These are phyloP conservation scores for Dendrocincla tyrannina DNA, from an alignment of 2,797 vertebrate genomes.

Conservation along the genomic window DNA sequence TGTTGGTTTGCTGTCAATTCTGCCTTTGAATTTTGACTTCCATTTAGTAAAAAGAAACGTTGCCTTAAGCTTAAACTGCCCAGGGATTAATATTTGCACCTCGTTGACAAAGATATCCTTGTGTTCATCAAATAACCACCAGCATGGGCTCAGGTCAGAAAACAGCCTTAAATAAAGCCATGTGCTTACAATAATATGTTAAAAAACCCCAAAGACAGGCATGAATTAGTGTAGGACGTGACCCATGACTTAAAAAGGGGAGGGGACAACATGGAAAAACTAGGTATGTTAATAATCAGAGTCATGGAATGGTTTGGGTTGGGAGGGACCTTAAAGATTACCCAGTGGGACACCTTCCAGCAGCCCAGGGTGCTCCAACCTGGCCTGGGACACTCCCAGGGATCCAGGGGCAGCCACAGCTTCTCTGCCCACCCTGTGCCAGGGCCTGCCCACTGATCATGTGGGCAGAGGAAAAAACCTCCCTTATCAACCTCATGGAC, in stretches of 20 bases:
- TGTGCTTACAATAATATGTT: background rate
- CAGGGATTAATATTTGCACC: background rate
- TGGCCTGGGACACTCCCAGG: background rate
- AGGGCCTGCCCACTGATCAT: background rate
- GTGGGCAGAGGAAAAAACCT: background rate
- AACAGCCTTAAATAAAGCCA: background rate
- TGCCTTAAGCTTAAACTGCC: background rate
- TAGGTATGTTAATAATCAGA: background rate
- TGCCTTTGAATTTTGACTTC: background rate
- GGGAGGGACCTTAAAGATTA: background rate
- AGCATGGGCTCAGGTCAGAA: background rate
- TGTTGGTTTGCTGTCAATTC: background rate
- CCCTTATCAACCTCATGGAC: background rate
- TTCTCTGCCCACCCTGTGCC: too few relatives aligned
- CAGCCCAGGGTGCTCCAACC: fast-evolving
- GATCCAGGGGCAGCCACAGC: background rate
- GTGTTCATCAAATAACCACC: background rate
- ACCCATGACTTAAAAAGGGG: background rate
- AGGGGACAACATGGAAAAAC: background rate
- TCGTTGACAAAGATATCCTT: background rate
- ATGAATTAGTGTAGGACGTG: background rate
- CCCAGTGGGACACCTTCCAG: background rate
- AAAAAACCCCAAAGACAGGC: background rate
- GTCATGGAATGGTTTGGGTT: background rate
- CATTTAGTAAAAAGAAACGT: background rate